A percentile compares a stretch with the other conserved stretches of the same genome.
phyloP scores from a whole-genome alignment of 30 jellyfish, hydroid and myxozoan species.

The Turritopsis dohrnii region DNA sequence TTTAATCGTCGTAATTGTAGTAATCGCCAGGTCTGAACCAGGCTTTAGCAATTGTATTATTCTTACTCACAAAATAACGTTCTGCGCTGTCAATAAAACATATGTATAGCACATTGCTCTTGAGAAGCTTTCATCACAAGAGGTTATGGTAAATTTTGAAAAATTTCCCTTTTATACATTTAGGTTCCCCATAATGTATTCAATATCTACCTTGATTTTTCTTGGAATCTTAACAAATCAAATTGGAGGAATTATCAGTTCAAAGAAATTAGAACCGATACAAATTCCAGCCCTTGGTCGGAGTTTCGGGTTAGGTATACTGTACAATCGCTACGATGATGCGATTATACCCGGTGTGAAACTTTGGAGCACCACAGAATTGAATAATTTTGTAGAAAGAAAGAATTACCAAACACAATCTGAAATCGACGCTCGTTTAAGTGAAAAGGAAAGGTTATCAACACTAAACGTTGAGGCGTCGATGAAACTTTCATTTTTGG shows the following conservation, averaged over 20 bases:
- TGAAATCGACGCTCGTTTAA: neutral
- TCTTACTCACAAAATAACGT: no score
- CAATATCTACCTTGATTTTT: neutral
- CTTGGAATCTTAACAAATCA: neutral
- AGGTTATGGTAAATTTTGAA: no score
- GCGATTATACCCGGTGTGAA: neutral
- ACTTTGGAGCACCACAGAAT: neutral
- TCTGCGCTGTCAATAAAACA: no score
- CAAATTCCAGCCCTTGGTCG: constrained; percentile 14
- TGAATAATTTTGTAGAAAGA: neutral
- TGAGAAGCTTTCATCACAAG: no score
- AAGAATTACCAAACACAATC: neutral
- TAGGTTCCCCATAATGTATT: neutral
- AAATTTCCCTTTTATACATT: no score
- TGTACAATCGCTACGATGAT: neutral
- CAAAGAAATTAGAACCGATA: neutral
- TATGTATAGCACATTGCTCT: no score
- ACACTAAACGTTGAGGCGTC: neutral
- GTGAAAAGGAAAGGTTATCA: neutral
- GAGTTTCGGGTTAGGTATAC: neutral
- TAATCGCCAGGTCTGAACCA: no score
- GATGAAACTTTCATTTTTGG: neutral
- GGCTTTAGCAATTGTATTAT: no score
- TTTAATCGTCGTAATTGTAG: no score
- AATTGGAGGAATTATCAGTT: neutral